A percentile compares a stretch with the other conserved stretches of the same genome.
Conservation (phyloP, 2,888 invertebrate genomes). For the Scaptomyza caliginosa region DNA sequence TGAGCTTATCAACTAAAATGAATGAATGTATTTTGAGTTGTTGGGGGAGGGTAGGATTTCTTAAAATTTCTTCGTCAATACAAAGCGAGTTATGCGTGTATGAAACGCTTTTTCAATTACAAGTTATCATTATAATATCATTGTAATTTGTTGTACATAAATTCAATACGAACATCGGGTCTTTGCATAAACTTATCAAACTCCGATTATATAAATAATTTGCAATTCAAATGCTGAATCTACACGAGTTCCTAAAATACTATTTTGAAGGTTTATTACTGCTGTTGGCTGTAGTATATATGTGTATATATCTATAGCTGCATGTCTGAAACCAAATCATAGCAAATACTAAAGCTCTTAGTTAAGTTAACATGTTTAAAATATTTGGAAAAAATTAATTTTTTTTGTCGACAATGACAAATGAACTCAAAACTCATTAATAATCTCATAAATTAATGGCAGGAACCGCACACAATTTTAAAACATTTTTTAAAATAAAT, state of each 20-base stretch:
- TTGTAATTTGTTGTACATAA: not conserved
- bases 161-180: not conserved
- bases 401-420: too few species aligned
- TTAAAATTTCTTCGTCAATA: constrained; percentile 18
- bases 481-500: not conserved
- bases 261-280: not conserved
- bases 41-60: not conserved
- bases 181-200: constrained; percentile 27
- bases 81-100: constrained; percentile 6
- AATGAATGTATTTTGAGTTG: constrained; percentile 22
- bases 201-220: constrained; percentile 2
- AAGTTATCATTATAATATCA: constrained; percentile 17
- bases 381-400: not conserved
- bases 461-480: not conserved
- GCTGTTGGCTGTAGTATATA: too few species aligned
- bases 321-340: not conserved
- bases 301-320: too few species aligned
- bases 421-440: too few species aligned
- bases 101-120: constrained; percentile 3
- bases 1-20: constrained; percentile 55
- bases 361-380: not conserved
- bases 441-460: not conserved
- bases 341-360: not conserved
- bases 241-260: constrained; percentile 26
- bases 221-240: constrained; percentile 7